phyloP scores from a whole-genome alignment of 2,113 vertebrate species.

The Procavia capensis region DNA sequence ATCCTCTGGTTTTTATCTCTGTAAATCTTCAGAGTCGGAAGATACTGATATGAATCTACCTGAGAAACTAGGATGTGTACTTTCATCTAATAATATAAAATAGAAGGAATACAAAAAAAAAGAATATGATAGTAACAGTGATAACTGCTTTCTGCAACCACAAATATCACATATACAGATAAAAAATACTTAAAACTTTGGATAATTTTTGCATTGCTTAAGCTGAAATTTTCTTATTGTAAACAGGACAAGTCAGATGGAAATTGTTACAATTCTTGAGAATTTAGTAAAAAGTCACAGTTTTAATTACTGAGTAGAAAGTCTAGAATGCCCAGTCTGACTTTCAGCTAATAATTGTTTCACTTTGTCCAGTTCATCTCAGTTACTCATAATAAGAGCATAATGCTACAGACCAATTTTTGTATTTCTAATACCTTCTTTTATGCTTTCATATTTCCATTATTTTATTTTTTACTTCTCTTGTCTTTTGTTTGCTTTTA shows the following conservation, averaged over 20 bases:
- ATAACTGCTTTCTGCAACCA: neutral
- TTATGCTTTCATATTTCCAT: too few relatives aligned
- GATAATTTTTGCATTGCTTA: neutral
- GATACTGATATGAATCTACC: neutral
- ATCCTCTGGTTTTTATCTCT: neutral
- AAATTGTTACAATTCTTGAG: too few relatives aligned
- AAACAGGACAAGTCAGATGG: neutral
- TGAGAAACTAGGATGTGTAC: neutral
- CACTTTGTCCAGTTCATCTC: neutral
- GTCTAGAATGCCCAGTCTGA: neutral
- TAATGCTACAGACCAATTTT: neutral
- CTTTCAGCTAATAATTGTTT: neutral
- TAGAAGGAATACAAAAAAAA: neutral
- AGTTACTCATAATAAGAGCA: neutral
- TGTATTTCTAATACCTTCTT: too few relatives aligned
- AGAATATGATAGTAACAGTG: neutral
- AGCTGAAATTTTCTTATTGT: neutral
- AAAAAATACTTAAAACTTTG: neutral
- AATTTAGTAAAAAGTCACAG: too few relatives aligned
- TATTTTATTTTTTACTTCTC: too few relatives aligned
- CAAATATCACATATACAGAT: neutral
- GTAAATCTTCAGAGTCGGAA: neutral
- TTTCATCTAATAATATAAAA: slow-evolving; percentile 9
- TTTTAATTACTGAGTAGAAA: neutral
- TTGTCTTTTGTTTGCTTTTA: too few relatives aligned